Evolutionary conservation across 2,113 vertebrate species (phyloP).

Genomic region (Alaudala cheleensis): DNA sequence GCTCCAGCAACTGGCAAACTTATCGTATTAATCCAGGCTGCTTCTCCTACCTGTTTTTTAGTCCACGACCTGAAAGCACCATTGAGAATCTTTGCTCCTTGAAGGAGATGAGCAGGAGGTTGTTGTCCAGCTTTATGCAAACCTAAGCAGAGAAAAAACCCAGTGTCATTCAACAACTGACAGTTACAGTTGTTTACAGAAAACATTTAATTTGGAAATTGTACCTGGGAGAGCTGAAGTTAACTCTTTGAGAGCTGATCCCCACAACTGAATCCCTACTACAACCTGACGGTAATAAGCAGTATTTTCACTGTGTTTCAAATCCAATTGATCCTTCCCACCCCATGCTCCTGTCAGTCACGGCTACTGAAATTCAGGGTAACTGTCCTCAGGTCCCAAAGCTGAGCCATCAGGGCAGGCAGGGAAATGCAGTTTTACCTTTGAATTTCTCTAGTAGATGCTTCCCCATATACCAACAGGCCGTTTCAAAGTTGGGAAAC

Average conservation of each 20-base stretch:
- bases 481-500: slow-evolving; percentile 95
- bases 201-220: background rate
- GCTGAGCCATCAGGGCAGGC: background rate
- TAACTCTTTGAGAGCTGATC: background rate
- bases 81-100: slow-evolving; percentile 97
- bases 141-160: slow-evolving; percentile 69
- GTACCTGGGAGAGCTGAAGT: background rate
- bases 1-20: background rate
- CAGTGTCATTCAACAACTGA: background rate
- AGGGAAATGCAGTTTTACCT: slow-evolving; percentile 75
- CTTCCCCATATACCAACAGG: slow-evolving; percentile 96
- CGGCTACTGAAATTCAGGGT: background rate
- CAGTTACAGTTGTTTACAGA: background rate
- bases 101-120: slow-evolving; percentile 89
- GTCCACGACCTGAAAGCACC: slow-evolving; percentile 98
- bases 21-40: background rate
- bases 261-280: background rate
- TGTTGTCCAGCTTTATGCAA: slow-evolving; percentile 97
- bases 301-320: background rate
- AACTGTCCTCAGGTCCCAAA: background rate
- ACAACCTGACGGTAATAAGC: background rate
- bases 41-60: slow-evolving; percentile 89
- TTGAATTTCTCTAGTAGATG: slow-evolving; percentile 94
- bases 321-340: background rate
- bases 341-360: background rate